These are phyloP conservation scores for Bombus balteatus DNA, from an alignment of 1,140 invertebrate genomes.

Conservation along the genomic window DNA sequence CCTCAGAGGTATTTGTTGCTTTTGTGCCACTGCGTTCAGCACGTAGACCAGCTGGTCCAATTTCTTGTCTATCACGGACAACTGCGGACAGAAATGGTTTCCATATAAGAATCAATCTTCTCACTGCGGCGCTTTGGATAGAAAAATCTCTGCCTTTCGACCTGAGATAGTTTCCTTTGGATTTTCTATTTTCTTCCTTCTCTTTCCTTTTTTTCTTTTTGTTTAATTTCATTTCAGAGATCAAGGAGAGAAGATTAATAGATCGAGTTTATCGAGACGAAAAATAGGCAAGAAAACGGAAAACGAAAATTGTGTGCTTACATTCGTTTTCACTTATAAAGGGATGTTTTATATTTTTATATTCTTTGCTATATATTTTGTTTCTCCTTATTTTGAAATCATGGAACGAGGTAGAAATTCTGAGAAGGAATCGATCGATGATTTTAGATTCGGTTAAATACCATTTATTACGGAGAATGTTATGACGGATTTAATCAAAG, in stretches of 20 bases:
- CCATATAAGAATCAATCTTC: slow-evolving; percentile 13
- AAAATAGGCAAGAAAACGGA: neutral
- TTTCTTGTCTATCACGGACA: slow-evolving; percentile 88
- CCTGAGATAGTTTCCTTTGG: neutral
- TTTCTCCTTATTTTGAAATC: neutral
- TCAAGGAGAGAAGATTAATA: neutral
- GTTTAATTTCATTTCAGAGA: neutral
- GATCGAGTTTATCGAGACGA: neutral
- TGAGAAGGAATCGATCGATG: neutral
- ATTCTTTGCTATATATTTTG: neutral
- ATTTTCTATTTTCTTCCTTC: neutral
- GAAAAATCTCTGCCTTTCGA: neutral
- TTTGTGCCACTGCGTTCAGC: slow-evolving; percentile 85
- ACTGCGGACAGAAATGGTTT: slow-evolving; percentile 81
- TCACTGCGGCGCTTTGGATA: too few species aligned
- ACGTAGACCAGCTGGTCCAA: slow-evolving; percentile 87
- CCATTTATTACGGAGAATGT: too few species aligned
- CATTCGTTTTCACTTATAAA: neutral
- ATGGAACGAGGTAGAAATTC: neutral
- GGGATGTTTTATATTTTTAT: neutral
- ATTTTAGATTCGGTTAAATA: neutral
- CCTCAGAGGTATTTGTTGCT: slow-evolving; percentile 83
- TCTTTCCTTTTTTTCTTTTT: neutral
- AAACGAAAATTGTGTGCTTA: neutral
- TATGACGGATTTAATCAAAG: too few species aligned